Evolutionary conservation across 2,888 invertebrate species (phyloP).

Genomic region (Horisme vitalbata): DNA sequence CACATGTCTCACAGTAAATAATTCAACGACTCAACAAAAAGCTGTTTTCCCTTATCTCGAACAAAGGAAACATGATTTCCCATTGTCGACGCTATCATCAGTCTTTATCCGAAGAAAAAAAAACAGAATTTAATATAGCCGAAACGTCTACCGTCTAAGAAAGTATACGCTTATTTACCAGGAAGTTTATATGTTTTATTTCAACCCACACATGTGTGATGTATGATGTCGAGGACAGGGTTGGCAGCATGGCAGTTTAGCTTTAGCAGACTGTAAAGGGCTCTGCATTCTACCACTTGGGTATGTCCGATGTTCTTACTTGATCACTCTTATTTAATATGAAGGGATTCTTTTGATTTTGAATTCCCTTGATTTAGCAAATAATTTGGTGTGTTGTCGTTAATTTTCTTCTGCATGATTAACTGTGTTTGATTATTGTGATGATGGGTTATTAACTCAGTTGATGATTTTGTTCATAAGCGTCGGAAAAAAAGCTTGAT

Average conservation of each 20-base stretch:
- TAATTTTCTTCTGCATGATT: too few species aligned
- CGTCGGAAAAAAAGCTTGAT: too few species aligned
- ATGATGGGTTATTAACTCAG: too few species aligned
- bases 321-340: too few species aligned
- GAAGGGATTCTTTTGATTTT: too few species aligned
- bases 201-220: slow-evolving; percentile 56
- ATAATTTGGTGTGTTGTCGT: too few species aligned
- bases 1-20: background rate
- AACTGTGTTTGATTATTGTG: too few species aligned
- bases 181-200: slow-evolving; percentile 76
- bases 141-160: slow-evolving; percentile 68
- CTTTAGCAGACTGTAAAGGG: background rate
- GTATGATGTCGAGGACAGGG: slow-evolving; percentile 41
- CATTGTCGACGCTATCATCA: slow-evolving; percentile 61
- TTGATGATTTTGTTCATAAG: too few species aligned
- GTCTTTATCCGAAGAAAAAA: slow-evolving; percentile 57
- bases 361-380: too few species aligned
- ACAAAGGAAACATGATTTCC: slow-evolving; percentile 65
- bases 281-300: background rate
- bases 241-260: slow-evolving; percentile 15
- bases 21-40: slow-evolving; percentile 36
- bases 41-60: slow-evolving; percentile 45
- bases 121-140: slow-evolving; percentile 79
- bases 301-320: too few species aligned
- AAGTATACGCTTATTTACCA: slow-evolving; percentile 78